Conservation (phyloP, 2,113 vertebrate genomes). For the Rhadina sibilatrix region DNA sequence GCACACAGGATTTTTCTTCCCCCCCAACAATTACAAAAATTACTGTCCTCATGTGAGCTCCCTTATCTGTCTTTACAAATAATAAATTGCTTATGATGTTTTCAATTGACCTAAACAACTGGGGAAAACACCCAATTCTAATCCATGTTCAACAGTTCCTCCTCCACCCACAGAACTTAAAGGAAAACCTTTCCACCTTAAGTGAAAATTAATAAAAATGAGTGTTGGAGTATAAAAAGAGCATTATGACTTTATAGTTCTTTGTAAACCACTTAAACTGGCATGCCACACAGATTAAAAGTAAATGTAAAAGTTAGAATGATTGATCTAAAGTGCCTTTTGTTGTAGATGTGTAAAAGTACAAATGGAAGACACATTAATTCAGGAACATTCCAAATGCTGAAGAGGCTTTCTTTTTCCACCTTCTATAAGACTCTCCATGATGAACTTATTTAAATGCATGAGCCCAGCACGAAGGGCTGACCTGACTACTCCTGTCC, state of each 20-base stretch:
- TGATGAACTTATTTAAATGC: not conserved
- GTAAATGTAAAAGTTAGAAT: not conserved
- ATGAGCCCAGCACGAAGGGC: rapidly evolving
- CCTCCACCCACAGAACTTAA: rapidly evolving
- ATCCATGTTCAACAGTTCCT: not conserved
- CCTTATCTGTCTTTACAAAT: not conserved
- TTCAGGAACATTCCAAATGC: not conserved
- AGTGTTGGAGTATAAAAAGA: not conserved
- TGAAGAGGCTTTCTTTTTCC: not conserved
- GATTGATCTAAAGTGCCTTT: not conserved
- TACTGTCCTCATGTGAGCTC: not conserved
- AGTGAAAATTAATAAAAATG: not conserved
- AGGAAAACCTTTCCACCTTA: not conserved
- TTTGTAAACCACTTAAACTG: not conserved
- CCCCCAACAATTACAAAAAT: not conserved
- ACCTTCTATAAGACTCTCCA: not conserved
- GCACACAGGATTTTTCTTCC: not conserved
- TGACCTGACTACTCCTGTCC: not conserved
- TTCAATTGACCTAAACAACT: not conserved
- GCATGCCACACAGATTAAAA: not conserved
- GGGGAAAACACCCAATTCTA: not conserved
- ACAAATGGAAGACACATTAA: not conserved
- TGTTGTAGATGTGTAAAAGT: not conserved
- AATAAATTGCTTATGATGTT: not conserved
- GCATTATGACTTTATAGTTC: not conserved